These are phyloP conservation scores for Siderastrea siderea DNA, from an alignment of 92 coral and sea anemone species.

Conservation along the genomic window DNA sequence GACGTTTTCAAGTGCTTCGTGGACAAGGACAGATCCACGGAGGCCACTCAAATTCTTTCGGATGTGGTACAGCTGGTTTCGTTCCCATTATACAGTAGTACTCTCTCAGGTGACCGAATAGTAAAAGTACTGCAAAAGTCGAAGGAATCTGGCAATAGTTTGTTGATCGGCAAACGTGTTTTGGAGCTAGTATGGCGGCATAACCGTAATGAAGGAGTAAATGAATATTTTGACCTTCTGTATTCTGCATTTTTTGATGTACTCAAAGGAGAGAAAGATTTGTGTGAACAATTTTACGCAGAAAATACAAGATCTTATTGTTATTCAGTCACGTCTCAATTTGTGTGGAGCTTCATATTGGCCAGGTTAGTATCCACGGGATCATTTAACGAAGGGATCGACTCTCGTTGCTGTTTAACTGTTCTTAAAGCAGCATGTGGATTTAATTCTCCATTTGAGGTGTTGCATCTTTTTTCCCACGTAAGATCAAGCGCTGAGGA, in stretches of 20 bases:
- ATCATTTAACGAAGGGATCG: not conserved
- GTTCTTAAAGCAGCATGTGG: slow-evolving; percentile 1
- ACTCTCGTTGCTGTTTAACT: not conserved
- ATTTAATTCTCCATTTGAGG: not conserved
- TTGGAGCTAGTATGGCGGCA: not conserved
- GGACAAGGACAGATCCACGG: not conserved
- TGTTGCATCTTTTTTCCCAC: not conserved
- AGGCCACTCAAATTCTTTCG: not conserved
- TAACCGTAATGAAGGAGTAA: not conserved
- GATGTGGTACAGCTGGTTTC: not conserved
- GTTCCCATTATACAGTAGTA: not conserved
- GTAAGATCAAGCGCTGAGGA: not conserved
- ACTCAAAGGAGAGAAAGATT: slow-evolving; percentile 3
- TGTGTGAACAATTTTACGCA: not conserved
- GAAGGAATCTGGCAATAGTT: not conserved
- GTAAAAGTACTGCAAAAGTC: not conserved
- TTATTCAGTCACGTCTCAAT: not conserved
- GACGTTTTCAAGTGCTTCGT: not conserved
- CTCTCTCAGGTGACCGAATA: not conserved
- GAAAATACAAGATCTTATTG: no score
- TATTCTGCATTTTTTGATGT: not conserved
- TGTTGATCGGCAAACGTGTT: not conserved
- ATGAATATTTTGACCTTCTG: slow-evolving; percentile 8
- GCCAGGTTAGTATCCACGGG: slow-evolving; percentile 1
- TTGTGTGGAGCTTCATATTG: not conserved